Percentiles rank a stretch among this genome's conserved stretches.
These are phyloP conservation scores for Nasonia longicornis DNA, from an alignment of 1,140 invertebrate genomes.

Conservation along the genomic window DNA sequence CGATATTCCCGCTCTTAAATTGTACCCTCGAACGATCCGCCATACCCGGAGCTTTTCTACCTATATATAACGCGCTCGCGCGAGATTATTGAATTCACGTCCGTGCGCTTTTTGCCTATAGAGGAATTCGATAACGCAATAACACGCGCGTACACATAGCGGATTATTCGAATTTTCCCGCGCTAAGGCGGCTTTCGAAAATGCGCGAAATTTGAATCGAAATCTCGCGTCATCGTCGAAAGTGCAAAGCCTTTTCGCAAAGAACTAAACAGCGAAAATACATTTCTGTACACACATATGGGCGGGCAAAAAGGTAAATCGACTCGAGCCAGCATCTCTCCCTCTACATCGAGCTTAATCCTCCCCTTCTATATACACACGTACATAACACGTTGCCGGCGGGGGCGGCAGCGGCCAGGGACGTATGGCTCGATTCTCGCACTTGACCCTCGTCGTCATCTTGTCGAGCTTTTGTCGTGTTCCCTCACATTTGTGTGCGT, in stretches of 20 bases:
- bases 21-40: neutral
- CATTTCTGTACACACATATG: too few species aligned
- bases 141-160: too few species aligned
- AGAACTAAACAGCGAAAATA: too few species aligned
- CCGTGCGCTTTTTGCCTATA: neutral
- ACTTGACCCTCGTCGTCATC: conserved; percentile 13
- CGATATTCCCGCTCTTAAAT: neutral
- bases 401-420: neutral
- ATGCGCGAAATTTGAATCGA: too few species aligned
- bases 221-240: too few species aligned
- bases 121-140: neutral
- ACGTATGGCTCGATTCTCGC: neutral
- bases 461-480: neutral
- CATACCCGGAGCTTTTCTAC: neutral
- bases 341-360: neutral
- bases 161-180: neutral
- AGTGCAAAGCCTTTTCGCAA: too few species aligned
- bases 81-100: neutral
- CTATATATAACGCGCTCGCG: neutral
- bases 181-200: too few species aligned
- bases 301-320: too few species aligned
- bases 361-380: neutral
- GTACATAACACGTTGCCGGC: neutral
- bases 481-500: neutral
- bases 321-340: neutral